These are phyloP conservation scores for Pachypanchax playfairii DNA, from an alignment of 2,113 vertebrate genomes.

Conservation along the genomic window DNA sequence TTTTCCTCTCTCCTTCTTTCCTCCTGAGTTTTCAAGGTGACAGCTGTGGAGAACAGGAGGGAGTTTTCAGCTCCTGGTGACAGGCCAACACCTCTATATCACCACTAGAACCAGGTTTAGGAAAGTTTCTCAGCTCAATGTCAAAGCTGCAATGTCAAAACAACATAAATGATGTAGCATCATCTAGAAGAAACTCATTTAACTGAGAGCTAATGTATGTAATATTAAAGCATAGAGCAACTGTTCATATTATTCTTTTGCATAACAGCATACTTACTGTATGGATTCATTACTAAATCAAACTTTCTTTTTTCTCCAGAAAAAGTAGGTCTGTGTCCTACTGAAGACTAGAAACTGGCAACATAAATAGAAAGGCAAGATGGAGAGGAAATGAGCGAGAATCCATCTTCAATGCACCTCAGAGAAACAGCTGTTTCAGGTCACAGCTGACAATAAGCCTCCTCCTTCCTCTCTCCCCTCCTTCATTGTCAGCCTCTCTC, in stretches of 20 bases:
- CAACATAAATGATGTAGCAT: conserved; percentile 13
- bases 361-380: conserved; percentile 71
- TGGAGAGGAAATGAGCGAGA: conserved; percentile 73
- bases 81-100: conserved; percentile 53
- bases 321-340: conserved; percentile 62
- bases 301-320: conserved; percentile 42
- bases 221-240: conserved; percentile 27
- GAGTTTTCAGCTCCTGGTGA: conserved; percentile 56
- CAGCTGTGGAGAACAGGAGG: conserved; percentile 65
- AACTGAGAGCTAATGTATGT: conserved; percentile 12
- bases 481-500: conserved; percentile 18
- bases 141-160: conserved; percentile 47
- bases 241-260: conserved; percentile 29
- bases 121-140: conserved; percentile 53
- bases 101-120: conserved; percentile 38
- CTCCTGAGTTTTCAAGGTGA: conserved; percentile 40
- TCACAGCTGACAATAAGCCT: conserved; percentile 75
- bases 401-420: conserved; percentile 72
- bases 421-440: conserved; percentile 80
- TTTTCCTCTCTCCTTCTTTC: conserved; percentile 1
- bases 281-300: conserved; percentile 54
- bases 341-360: conserved; percentile 64
- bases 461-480: conserved; percentile 43
- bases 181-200: background rate
- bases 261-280: conserved; percentile 19